phyloP scores from a whole-genome alignment of 30 jellyfish, hydroid and myxozoan genomes.

The Pelagia noctiluca region DNA sequence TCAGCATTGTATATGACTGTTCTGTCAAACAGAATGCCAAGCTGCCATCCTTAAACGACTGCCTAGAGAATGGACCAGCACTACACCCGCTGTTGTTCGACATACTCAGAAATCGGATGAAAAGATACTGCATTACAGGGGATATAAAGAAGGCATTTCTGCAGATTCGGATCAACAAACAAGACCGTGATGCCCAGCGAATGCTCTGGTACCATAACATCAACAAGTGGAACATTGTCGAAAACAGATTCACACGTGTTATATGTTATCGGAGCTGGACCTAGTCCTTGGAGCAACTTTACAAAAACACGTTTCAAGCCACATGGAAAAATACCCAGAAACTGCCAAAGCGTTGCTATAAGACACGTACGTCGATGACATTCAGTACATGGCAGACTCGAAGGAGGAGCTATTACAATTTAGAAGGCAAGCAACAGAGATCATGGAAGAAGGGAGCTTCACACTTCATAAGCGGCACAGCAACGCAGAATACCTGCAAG shows the following conservation, averaged over 20 bases:
- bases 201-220: too few relatives aligned
- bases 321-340: neutral
- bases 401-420: conserved; percentile 31
- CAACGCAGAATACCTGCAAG: conserved; percentile 45
- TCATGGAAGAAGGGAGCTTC: conserved; percentile 52
- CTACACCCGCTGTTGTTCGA: too few relatives aligned
- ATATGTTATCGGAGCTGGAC: conserved; percentile 12
- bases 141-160: too few relatives aligned
- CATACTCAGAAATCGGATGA: too few relatives aligned
- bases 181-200: too few relatives aligned
- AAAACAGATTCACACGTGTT: neutral
- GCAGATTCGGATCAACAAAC: too few relatives aligned
- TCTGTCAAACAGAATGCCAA: too few relatives aligned
- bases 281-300: neutral
- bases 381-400: conserved; percentile 34
- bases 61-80: too few relatives aligned
- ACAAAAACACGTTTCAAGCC: neutral
- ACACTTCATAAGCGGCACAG: conserved; percentile 70
- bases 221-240: too few relatives aligned
- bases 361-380: conserved; percentile 31
- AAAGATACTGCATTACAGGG: too few relatives aligned
- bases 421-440: conserved; percentile 46
- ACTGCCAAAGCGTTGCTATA: neutral
- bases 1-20: too few relatives aligned
- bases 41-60: too few relatives aligned